Percentiles rank a stretch among this genome's conserved stretches.
These are phyloP conservation scores for Cololabis saira DNA, from an alignment of 2,113 vertebrate species.

Conservation along the genomic window DNA sequence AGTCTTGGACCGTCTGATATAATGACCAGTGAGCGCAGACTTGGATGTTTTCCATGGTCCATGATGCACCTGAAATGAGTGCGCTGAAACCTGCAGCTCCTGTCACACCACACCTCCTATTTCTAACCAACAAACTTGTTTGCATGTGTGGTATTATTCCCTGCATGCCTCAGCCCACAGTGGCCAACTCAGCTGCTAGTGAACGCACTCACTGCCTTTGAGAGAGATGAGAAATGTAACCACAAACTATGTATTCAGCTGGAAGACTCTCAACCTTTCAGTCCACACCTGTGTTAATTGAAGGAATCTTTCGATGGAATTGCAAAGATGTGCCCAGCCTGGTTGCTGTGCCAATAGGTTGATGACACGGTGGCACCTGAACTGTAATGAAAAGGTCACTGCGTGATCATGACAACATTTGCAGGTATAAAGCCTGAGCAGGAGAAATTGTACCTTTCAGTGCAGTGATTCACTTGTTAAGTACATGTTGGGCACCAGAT, in stretches of 20 bases:
- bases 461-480: neutral
- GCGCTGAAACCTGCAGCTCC: neutral
- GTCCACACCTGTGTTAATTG: slow-evolving; percentile 45
- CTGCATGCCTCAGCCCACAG: neutral
- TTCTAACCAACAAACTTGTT: no score
- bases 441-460: neutral
- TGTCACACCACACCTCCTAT: neutral
- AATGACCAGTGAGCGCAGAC: no score
- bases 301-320: slow-evolving; percentile 19
- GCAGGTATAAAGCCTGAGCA: no score
- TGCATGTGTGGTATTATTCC: neutral
- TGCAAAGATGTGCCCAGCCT: slow-evolving; percentile 3
- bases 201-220: no score
- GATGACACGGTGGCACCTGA: neutral
- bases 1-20: no score
- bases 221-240: neutral
- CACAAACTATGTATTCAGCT: no score
- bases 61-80: no score
- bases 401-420: no score
- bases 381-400: neutral
- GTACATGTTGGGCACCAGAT: neutral
- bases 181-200: neutral
- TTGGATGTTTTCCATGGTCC: no score
- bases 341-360: slow-evolving; percentile 43
- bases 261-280: no score